A percentile compares a stretch with the other conserved stretches of the same genome.
These are phyloP conservation scores for Meiosimyza platycephala DNA, from an alignment of 2,888 invertebrate species.

Conservation along the genomic window DNA sequence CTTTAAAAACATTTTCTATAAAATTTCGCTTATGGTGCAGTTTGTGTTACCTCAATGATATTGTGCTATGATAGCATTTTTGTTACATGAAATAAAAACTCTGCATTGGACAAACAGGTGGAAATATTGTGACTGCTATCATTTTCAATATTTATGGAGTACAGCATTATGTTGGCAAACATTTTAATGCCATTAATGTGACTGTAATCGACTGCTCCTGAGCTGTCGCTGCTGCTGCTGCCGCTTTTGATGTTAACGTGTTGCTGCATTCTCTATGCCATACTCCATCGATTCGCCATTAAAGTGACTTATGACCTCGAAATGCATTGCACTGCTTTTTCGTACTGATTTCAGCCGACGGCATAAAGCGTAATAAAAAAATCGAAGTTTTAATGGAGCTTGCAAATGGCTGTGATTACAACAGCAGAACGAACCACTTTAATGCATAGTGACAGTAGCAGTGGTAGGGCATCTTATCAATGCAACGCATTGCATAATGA, in stretches of 20 bases:
- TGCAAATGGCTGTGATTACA: constrained; percentile 44
- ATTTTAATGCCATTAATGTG: constrained; percentile 8
- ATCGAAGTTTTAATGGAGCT: constrained; percentile 15
- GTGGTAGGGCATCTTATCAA: constrained; percentile 16
- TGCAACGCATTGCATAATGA: constrained; percentile 47
- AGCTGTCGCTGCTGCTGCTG: not conserved
- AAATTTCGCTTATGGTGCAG: too few relatives aligned
- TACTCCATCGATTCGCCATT: constrained; percentile 25
- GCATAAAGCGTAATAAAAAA: not conserved
- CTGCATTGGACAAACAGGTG: not conserved
- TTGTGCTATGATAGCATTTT: too few relatives aligned
- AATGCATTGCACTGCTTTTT: constrained; percentile 13
- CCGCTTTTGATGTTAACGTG: constrained; percentile 16
- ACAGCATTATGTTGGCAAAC: constrained; percentile 5
- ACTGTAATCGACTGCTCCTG: not conserved
- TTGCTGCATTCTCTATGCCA: constrained; percentile 5
- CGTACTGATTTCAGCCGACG: constrained; percentile 1
- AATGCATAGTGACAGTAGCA: constrained; percentile 27
- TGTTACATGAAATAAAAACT: too few relatives aligned
- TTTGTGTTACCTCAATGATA: too few relatives aligned
- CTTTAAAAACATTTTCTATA: too few relatives aligned
- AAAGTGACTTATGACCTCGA: constrained; percentile 27
- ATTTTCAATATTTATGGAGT: constrained; percentile 16
- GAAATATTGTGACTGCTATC: constrained; percentile 6
- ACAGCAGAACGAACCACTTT: constrained; percentile 29